phyloP scores from a whole-genome alignment of 2,113 vertebrate genomes.

The Galeopterus variegatus region DNA sequence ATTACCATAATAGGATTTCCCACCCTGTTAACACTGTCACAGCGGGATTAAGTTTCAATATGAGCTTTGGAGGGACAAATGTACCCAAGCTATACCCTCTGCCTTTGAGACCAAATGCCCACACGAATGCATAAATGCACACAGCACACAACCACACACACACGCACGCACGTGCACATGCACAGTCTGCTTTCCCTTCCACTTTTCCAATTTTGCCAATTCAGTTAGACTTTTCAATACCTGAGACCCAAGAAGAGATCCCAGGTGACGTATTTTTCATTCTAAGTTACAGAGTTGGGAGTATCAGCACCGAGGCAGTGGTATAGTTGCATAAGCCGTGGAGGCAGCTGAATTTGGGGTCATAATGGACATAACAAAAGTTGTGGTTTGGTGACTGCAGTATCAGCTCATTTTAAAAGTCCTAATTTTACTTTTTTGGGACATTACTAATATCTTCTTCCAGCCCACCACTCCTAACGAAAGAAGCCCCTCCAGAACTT shows the following conservation, averaged over 20 bases:
- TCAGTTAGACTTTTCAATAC: not conserved
- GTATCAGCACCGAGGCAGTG: rapidly evolving
- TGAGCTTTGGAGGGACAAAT: too few species aligned
- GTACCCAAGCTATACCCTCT: too few species aligned
- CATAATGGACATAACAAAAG: not conserved
- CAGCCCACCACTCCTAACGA: not conserved
- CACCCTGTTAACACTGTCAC: too few species aligned
- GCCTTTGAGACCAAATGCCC: not conserved
- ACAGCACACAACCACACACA: too few species aligned
- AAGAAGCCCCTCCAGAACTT: not conserved
- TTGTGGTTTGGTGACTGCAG: not conserved
- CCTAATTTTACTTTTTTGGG: not conserved
- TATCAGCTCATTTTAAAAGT: not conserved
- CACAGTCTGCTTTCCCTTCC: not conserved
- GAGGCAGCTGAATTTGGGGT: not conserved
- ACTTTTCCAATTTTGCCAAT: not conserved
- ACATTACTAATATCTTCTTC: not conserved
- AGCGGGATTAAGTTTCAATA: too few species aligned
- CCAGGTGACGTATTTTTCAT: rapidly evolving
- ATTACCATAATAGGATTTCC: too few species aligned
- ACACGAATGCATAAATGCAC: not conserved
- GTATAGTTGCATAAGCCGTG: rapidly evolving
- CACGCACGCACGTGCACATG: not conserved
- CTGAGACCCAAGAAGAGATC: not conserved
- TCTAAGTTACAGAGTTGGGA: not conserved